Conservation (phyloP, 2,113 vertebrate genomes). For the Okapia johnstoni region DNA sequence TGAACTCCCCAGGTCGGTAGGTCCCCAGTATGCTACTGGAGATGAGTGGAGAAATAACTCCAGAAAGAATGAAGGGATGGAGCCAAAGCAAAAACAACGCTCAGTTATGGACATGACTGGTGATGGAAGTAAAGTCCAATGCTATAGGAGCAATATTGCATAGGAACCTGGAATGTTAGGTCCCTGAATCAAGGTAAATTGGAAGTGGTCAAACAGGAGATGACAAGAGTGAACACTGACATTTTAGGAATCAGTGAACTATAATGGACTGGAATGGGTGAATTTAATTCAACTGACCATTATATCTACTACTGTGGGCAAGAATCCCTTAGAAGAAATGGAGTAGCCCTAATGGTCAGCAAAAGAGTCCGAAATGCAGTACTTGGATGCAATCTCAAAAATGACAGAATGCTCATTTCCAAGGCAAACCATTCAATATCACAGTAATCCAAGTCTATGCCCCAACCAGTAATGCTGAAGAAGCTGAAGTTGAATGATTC, state of each 20-base stretch:
- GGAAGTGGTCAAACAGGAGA: neutral
- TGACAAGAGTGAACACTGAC: neutral
- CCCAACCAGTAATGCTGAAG: neutral
- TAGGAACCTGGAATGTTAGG: neutral
- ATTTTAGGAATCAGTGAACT: neutral
- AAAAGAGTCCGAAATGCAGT: neutral
- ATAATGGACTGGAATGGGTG: neutral
- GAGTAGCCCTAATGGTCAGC: neutral
- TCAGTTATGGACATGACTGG: neutral
- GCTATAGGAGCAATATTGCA: neutral
- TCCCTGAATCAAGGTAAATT: neutral
- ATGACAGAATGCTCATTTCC: neutral
- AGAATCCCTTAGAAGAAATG: neutral
- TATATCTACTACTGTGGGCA: neutral
- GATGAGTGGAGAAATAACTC: neutral
- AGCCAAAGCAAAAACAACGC: neutral
- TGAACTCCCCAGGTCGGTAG: neutral
- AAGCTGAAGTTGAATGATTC: neutral
- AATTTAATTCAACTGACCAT: neutral
- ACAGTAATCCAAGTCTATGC: neutral
- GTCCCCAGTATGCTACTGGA: neutral
- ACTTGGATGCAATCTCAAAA: neutral
- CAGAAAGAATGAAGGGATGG: neutral
- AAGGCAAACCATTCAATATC: neutral
- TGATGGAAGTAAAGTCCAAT: rapidly evolving